These are phyloP conservation scores for Acanthisitta chloris DNA, from an alignment of 2,113 vertebrate species.

Conservation along the genomic window DNA sequence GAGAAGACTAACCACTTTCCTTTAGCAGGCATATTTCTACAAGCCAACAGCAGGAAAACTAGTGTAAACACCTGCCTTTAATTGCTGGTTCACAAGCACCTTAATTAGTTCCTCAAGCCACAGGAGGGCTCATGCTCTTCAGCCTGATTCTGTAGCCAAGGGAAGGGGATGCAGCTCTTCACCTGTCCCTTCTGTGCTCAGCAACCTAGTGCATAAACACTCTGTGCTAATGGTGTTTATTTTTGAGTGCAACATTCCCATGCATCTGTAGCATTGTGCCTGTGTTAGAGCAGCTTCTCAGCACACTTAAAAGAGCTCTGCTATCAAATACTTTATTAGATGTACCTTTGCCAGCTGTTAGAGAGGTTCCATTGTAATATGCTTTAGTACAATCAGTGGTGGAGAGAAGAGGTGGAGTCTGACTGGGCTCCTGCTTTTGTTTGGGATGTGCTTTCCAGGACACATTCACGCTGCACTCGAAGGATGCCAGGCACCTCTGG, in stretches of 20 bases:
- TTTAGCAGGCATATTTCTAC: not conserved
- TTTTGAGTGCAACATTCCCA: not conserved
- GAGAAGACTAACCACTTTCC: not conserved
- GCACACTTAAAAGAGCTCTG: not conserved
- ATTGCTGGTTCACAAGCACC: not conserved
- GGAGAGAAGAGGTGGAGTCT: not conserved
- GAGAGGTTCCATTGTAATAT: not conserved
- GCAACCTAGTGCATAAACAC: not conserved
- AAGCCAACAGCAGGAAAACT: not conserved
- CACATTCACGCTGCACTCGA: not conserved
- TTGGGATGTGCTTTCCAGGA: not conserved
- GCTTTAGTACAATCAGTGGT: not conserved
- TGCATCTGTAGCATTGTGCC: not conserved
- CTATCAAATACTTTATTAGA: constrained; percentile 10
- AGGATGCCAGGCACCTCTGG: constrained; percentile 34
- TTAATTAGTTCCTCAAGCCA: not conserved
- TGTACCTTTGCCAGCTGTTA: not conserved
- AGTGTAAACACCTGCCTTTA: not conserved
- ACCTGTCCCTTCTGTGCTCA: not conserved
- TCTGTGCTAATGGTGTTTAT: not conserved
- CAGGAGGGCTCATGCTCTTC: not conserved
- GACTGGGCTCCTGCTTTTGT: not conserved
- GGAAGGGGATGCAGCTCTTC: not conserved
- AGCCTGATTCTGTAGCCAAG: not conserved
- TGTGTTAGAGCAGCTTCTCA: not conserved